Percentiles rank a stretch among this genome's conserved stretches.
Conservation (phyloP, 1,140 invertebrate genomes). For the Apis dorsata region DNA sequence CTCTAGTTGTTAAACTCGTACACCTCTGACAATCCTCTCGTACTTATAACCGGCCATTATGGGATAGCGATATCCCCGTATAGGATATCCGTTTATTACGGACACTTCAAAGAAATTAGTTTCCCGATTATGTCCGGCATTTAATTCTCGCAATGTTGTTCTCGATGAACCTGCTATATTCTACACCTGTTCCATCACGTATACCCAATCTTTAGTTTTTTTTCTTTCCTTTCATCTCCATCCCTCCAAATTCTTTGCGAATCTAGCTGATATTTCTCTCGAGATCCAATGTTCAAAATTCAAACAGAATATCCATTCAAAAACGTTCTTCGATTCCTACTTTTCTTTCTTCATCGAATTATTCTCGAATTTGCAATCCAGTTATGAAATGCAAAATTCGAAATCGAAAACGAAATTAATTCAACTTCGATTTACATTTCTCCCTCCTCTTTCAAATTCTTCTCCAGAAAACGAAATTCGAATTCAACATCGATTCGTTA, state of each 20-base stretch:
- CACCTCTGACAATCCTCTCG: background rate
- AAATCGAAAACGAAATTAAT: no score
- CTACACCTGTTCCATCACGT: background rate
- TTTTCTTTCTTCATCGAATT: no score
- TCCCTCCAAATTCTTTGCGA: background rate
- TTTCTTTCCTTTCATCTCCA: background rate
- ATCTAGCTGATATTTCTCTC: background rate
- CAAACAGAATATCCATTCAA: no score
- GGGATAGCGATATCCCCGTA: conserved; percentile 4
- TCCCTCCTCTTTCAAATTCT: no score
- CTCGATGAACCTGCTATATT: background rate
- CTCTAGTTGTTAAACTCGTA: conserved; percentile 8
- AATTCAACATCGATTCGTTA: no score
- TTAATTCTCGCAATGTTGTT: background rate
- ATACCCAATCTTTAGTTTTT: no score
- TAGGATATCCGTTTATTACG: conserved; percentile 12
- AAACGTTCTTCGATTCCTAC: no score
- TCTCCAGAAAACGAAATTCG: no score
- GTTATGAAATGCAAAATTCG: no score
- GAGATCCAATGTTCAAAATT: background rate
- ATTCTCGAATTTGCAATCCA: no score
- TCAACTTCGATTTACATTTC: no score
- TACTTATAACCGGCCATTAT: conserved; percentile 11
- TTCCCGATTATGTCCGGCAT: background rate
- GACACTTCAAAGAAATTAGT: conserved; percentile 15